Percentiles rank a stretch among this genome's conserved stretches.
Evolutionary conservation across 2,888 invertebrate genomes (phyloP).

Genomic region (Xestia ashworthii): DNA sequence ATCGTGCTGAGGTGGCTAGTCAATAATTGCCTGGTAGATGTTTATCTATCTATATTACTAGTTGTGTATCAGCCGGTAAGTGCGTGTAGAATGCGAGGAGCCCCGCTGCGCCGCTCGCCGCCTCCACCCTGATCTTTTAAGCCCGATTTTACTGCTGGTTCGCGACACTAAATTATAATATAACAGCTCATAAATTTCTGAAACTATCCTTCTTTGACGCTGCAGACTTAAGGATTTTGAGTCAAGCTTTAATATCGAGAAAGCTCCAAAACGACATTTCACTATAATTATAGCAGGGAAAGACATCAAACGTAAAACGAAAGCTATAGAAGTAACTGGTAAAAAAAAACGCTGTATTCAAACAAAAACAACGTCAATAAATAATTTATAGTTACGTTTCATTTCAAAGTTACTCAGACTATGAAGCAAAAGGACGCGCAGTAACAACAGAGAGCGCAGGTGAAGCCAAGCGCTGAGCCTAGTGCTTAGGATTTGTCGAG

Average conservation of each 20-base stretch:
- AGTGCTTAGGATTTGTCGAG: slow-evolving; percentile 82
- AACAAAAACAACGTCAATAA: neutral
- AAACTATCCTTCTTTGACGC: slow-evolving; percentile 87
- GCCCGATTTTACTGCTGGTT: slow-evolving; percentile 86
- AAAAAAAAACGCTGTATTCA: neutral
- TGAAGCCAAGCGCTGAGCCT: slow-evolving; percentile 76
- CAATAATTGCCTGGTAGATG: neutral
- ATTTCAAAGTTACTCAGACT: slow-evolving; percentile 18
- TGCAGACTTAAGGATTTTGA: slow-evolving; percentile 80
- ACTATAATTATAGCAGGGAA: slow-evolving; percentile 1
- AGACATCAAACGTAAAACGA: neutral
- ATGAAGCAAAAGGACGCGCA: slow-evolving; percentile 9
- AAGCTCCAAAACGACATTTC: slow-evolving; percentile 9
- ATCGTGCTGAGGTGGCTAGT: neutral
- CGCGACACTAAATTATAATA: slow-evolving; percentile 90
- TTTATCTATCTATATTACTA: slow-evolving; percentile 10
- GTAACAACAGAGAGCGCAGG: slow-evolving; percentile 71
- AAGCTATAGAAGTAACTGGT: neutral
- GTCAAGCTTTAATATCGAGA: slow-evolving; percentile 69
- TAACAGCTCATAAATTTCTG: slow-evolving; percentile 89
- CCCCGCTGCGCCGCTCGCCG: slow-evolving; percentile 63
- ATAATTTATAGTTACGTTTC: slow-evolving; percentile 10
- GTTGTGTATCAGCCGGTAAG: slow-evolving; percentile 25
- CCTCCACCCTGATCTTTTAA: slow-evolving; percentile 86
- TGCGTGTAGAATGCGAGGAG: slow-evolving; percentile 61